phyloP scores from a whole-genome alignment of 2,113 vertebrate species.

The Monopterus albus region DNA sequence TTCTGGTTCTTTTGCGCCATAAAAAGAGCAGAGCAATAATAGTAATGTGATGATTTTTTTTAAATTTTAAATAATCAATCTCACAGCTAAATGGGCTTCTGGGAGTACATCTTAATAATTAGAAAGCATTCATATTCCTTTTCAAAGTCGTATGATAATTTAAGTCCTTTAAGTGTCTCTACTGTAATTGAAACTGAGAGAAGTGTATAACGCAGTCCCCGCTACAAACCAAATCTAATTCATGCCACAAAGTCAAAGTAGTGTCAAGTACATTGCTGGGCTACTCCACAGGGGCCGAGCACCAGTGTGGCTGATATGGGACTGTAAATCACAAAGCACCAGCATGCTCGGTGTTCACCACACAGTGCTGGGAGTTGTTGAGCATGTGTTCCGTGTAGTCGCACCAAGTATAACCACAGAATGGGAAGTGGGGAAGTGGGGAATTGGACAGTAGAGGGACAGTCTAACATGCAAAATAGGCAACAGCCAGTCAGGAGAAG shows the following conservation, averaged over 20 bases:
- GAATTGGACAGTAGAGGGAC: too few species aligned
- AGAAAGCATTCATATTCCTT: background rate
- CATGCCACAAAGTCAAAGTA: background rate
- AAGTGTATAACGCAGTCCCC: background rate
- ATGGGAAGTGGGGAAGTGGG: too few species aligned
- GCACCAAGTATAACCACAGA: too few species aligned
- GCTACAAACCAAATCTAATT: background rate
- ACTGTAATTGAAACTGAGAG: background rate
- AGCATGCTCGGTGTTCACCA: background rate
- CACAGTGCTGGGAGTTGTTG: background rate
- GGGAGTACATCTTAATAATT: too few species aligned
- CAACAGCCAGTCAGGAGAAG: too few species aligned
- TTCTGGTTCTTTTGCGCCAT: too few species aligned
- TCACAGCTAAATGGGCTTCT: too few species aligned
- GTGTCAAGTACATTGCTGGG: background rate
- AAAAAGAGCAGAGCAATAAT: too few species aligned
- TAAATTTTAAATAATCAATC: too few species aligned
- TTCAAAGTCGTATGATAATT: background rate
- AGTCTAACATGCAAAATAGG: background rate
- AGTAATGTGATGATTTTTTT: too few species aligned
- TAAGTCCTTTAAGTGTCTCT: background rate
- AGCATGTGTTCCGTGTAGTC: slow-evolving; percentile 16
- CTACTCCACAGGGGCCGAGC: background rate
- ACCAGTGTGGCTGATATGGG: background rate
- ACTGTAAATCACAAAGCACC: slow-evolving; percentile 10